Evolutionary conservation across 1,140 invertebrate genomes (phyloP).

Genomic region (Eciton burchellii): DNA sequence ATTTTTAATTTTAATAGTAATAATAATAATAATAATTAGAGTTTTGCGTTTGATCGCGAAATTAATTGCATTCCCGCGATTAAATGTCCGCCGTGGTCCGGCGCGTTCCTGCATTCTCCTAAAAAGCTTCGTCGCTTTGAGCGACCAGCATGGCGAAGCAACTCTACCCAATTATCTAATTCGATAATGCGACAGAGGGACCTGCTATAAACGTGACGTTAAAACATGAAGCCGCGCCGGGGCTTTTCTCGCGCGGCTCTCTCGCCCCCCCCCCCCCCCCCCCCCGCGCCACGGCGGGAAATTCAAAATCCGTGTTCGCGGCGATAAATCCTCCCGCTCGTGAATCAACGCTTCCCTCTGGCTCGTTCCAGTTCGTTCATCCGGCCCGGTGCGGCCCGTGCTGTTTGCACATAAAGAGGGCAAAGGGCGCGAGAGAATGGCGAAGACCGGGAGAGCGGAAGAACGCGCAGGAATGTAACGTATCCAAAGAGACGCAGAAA

Average conservation of each 20-base stretch:
- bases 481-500: slow-evolving; percentile 59
- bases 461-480: slow-evolving; percentile 44
- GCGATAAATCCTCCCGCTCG: slow-evolving; percentile 60
- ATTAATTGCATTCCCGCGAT: slow-evolving; percentile 47
- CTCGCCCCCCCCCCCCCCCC: not conserved
- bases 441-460: slow-evolving; percentile 29
- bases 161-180: slow-evolving; percentile 58
- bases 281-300: slow-evolving; percentile 46
- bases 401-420: slow-evolving; percentile 61
- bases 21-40: slow-evolving; percentile 44
- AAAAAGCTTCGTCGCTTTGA: slow-evolving; percentile 46
- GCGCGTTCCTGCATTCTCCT: slow-evolving; percentile 26
- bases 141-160: slow-evolving; percentile 46
- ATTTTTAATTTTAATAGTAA: no score
- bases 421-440: slow-evolving; percentile 34
- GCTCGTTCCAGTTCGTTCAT: slow-evolving; percentile 63
- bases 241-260: slow-evolving; percentile 34
- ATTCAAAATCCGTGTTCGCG: slow-evolving; percentile 69
- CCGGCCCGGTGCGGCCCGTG: slow-evolving; percentile 41
- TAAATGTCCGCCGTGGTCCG: slow-evolving; percentile 24
- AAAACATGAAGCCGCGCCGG: slow-evolving; percentile 51
- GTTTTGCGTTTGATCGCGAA: slow-evolving; percentile 25
- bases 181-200: slow-evolving; percentile 45
- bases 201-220: slow-evolving; percentile 58
- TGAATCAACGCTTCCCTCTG: slow-evolving; percentile 43